Base-by-base conservation (phyloP, 2,113 vertebrate genomes). In the Chloropsis hardwickii region DNA sequence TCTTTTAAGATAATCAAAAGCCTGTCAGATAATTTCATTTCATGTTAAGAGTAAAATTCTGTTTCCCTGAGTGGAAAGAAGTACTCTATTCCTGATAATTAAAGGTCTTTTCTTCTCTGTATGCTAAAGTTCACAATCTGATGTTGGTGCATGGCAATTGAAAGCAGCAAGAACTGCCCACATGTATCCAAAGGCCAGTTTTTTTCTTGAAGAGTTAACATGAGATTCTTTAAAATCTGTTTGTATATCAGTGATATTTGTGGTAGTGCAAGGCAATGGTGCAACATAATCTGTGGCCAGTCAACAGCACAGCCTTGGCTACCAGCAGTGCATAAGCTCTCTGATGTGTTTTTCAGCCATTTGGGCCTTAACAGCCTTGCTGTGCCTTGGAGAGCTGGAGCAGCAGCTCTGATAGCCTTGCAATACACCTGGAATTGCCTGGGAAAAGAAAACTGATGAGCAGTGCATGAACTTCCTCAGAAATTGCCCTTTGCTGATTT, bases 1-100 rank as follows among this genome's bases (percentile, higher is more conserved):
- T 23, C 25, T 88, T 94, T 79, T 90, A 53, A 67, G 39, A 58
- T 65, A 81, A 92, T 71, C 31, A 77, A 92, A 92, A 70, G 18
- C 11, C 24, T 83, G 47, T 27, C 56, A 86, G 25, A 56, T 56
- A 62, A 64, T 62, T 72, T 92, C 3, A 23, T 85, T 76, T 64
- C 11, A 9, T 83, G 28, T 78, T 77, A 67, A 67, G 42, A 92
- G 53, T 56, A 61, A 78, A 69, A n/a, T 50, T 70, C 54, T 42
- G 2, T 91, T 92, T 37, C 42, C 88, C 58, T 11, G 12, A 88
- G 58, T 27, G n/a, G 51, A 48, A 91, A n/a, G 35, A 61, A 83
- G 90, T 65, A 48, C 15, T 57, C 62, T 57, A 5, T 47, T 82
- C 21, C 29, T 81, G 29, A 78, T 79, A 40, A 44, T 54, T 33